phyloP scores from a whole-genome alignment of 2,113 vertebrate genomes.

The Cyprinus carpio region DNA sequence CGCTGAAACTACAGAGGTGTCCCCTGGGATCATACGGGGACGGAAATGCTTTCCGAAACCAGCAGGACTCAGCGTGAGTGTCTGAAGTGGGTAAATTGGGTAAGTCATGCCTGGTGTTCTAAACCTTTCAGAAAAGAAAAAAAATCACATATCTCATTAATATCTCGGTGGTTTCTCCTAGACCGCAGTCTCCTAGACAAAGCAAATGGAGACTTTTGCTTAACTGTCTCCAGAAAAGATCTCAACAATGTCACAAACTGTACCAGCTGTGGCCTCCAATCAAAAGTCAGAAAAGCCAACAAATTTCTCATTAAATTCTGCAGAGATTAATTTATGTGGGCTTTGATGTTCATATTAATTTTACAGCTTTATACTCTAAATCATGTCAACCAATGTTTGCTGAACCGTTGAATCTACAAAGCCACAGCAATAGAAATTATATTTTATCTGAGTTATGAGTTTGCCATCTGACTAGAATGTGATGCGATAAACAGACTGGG shows the following conservation, averaged over 20 bases:
- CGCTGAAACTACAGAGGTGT: conserved; percentile 21
- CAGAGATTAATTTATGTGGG: background rate
- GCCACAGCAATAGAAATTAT: background rate
- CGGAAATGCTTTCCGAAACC: background rate
- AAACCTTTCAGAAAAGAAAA: background rate
- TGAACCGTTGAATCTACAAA: background rate
- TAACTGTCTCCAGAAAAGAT: background rate
- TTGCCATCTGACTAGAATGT: background rate
- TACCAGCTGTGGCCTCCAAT: background rate
- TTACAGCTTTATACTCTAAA: background rate
- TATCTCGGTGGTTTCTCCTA: background rate
- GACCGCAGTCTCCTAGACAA: background rate
- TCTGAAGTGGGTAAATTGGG: conserved; percentile 25
- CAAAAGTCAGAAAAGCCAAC: background rate
- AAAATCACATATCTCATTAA: background rate
- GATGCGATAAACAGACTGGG: conserved; percentile 6
- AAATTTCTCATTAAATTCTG: background rate
- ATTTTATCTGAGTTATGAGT: conserved; percentile 5
- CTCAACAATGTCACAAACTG: background rate
- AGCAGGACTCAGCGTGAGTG: background rate
- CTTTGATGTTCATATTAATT: background rate
- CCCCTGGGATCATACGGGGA: background rate
- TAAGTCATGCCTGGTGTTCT: background rate
- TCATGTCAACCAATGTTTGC: background rate
- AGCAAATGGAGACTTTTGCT: background rate